Percentiles rank a stretch among this genome's conserved stretches.
phyloP scores from a whole-genome alignment of 2,888 invertebrate genomes.

The Caenorhabditis afra region DNA sequence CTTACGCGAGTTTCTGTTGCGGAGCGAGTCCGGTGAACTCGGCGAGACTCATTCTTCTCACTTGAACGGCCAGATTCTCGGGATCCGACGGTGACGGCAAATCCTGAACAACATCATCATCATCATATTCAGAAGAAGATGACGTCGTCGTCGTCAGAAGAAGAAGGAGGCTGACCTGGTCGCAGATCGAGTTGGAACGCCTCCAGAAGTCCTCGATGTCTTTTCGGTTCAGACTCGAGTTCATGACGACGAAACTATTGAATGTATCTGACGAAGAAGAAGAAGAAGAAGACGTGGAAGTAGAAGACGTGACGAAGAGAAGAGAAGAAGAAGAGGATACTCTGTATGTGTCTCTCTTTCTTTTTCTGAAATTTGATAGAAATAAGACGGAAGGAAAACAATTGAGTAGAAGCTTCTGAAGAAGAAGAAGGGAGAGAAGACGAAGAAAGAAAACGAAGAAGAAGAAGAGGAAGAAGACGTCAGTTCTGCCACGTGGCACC shows the following conservation, averaged over 20 bases:
- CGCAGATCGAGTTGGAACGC: slow-evolving; percentile 71
- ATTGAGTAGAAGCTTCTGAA: slow-evolving; percentile 23
- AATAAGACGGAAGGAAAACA: slow-evolving; percentile 51
- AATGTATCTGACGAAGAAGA: too few species aligned
- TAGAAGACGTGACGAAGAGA: not conserved
- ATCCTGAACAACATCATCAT: too few species aligned
- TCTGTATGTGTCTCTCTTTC: slow-evolving; percentile 11
- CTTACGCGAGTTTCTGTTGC: slow-evolving; percentile 60
- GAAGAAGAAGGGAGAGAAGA: not conserved
- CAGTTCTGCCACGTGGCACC: slow-evolving; percentile 8
- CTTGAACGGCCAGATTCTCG: slow-evolving; percentile 54
- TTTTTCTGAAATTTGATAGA: slow-evolving; percentile 52
- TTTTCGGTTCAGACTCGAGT: slow-evolving; percentile 64
- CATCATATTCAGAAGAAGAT: not conserved
- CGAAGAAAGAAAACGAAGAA: not conserved
- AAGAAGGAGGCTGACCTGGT: slow-evolving; percentile 51
- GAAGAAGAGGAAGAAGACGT: not conserved
- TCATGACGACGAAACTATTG: slow-evolving; percentile 27
- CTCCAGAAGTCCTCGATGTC: slow-evolving; percentile 72
- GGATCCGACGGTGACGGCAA: slow-evolving; percentile 40
- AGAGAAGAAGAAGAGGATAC: slow-evolving; percentile 33
- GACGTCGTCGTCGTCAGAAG: not conserved
- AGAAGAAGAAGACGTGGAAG: too few species aligned
- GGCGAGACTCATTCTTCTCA: slow-evolving; percentile 74
- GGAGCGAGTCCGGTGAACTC: slow-evolving; percentile 77